Conservation (phyloP, 2,888 invertebrate genomes). For the Baccha elongata region DNA sequence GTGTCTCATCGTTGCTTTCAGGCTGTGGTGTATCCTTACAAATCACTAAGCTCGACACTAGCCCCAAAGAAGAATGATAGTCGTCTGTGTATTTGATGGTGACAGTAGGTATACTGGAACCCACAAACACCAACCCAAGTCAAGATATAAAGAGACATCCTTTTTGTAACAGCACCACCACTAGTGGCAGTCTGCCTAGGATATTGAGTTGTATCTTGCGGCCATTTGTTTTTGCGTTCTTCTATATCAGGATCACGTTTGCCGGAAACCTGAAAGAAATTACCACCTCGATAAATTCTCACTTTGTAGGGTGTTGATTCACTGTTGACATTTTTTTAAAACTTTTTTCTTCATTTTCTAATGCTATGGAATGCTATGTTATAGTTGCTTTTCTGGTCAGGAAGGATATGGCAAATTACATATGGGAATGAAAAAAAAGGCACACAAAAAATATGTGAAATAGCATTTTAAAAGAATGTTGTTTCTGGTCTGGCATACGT, state of each 20-base stretch:
- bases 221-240: neutral
- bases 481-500: neutral
- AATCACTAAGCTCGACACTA: conserved; percentile 46
- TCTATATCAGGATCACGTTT: conserved; percentile 51
- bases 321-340: conserved; percentile 30
- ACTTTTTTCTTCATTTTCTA: neutral
- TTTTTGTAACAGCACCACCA: neutral
- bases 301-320: conserved; percentile 51
- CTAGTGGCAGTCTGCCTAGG: neutral
- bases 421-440: conserved; percentile 25
- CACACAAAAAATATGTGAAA: too few species aligned
- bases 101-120: conserved; percentile 30
- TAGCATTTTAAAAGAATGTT: conserved; percentile 47
- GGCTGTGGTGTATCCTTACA: conserved; percentile 47
- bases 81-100: conserved; percentile 7
- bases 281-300: conserved; percentile 65
- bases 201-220: conserved; percentile 44
- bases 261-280: conserved; percentile 61
- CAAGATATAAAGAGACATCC: conserved; percentile 41
- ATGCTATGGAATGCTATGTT: conserved; percentile 11
- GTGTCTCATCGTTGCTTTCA: conserved; percentile 48
- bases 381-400: conserved; percentile 33
- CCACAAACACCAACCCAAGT: conserved; percentile 17
- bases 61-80: conserved; percentile 43
- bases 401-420: conserved; percentile 61